These are phyloP conservation scores for Tauraco erythrolophus DNA, from an alignment of 2,113 vertebrate genomes.

Conservation along the genomic window DNA sequence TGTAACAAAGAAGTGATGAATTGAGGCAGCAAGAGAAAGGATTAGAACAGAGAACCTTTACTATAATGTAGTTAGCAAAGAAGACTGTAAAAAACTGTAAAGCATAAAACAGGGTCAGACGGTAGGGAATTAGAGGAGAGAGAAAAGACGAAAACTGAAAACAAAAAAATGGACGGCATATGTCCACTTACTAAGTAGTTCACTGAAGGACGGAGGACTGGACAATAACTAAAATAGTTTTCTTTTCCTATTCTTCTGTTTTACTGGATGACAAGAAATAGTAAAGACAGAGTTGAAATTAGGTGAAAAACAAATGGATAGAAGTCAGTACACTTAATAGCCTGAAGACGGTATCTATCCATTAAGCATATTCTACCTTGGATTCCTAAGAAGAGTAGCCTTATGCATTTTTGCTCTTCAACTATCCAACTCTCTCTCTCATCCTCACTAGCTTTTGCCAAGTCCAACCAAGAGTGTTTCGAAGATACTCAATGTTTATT, in stretches of 20 bases:
- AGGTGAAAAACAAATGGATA: not conserved
- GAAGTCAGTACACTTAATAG: not conserved
- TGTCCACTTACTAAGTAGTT: not conserved
- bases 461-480: not conserved
- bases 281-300: not conserved
- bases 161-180: not conserved
- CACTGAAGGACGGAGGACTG: not conserved
- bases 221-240: not conserved
- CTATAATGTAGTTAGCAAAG: conserved; percentile 13
- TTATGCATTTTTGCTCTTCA: not conserved
- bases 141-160: not conserved
- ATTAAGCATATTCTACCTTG: not conserved
- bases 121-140: not conserved
- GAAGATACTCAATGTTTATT: not conserved
- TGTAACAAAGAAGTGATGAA: conserved; percentile 58
- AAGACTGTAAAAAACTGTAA: conserved; percentile 21
- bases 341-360: not conserved
- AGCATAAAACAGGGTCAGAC: not conserved
- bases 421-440: not conserved
- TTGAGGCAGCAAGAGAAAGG: conserved; percentile 21
- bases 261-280: not conserved
- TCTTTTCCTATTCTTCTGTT: not conserved
- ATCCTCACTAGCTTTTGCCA: not conserved
- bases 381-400: not conserved
- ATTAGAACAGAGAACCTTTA: conserved; percentile 53